Percentiles rank a stretch among this genome's conserved stretches.
phyloP scores from a whole-genome alignment of 2,888 invertebrate species.

The Drosophila subquinaria region DNA sequence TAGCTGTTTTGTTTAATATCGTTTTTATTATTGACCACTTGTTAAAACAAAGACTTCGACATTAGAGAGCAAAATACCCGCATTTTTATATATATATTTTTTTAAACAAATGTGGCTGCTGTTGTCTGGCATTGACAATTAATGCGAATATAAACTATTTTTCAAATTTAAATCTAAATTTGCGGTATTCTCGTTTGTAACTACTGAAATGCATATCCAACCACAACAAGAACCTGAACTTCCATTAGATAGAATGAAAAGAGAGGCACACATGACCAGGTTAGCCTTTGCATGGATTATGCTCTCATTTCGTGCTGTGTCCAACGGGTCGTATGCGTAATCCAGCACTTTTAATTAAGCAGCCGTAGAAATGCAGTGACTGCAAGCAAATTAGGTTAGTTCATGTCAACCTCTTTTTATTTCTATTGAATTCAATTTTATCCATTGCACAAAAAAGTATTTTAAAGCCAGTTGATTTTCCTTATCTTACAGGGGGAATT shows the following conservation, averaged over 20 bases:
- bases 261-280: neutral
- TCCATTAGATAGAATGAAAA: neutral
- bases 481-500: neutral
- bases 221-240: neutral
- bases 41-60: slow-evolving; percentile 50
- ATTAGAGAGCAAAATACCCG: slow-evolving; percentile 22
- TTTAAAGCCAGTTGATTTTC: neutral
- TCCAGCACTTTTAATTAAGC: slow-evolving; percentile 29
- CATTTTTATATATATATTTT: slow-evolving; percentile 10
- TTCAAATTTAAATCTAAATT: slow-evolving; percentile 21
- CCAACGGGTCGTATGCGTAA: slow-evolving; percentile 24
- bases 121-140: slow-evolving; percentile 33
- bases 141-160: slow-evolving; percentile 1
- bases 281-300: slow-evolving; percentile 11
- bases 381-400: slow-evolving; percentile 1
- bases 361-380: slow-evolving; percentile 17
- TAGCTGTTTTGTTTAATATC: slow-evolving; percentile 19
- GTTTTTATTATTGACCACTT: slow-evolving; percentile 47
- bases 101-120: slow-evolving; percentile 31
- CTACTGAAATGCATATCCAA: neutral
- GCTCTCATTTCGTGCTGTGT: slow-evolving; percentile 3
- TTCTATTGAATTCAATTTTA: neutral
- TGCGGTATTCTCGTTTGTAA: neutral
- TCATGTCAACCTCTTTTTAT: neutral
- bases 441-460: neutral